phyloP scores from a whole-genome alignment of 1,140 invertebrate species.

The Drosophila sucinea region DNA sequence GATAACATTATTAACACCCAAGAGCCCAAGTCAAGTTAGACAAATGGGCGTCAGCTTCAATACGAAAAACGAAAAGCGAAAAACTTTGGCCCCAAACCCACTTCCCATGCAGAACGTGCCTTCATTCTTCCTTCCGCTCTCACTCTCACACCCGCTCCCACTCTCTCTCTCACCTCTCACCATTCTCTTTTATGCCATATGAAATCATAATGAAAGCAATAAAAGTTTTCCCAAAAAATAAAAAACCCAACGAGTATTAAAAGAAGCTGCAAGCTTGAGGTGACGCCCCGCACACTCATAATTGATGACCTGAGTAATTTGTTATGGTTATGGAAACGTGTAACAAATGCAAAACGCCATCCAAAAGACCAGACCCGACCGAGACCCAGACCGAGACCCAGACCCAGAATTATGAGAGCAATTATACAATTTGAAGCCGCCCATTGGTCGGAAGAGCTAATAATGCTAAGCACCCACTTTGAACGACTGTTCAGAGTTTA shows the following conservation, averaged over 20 bases:
- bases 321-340: slow-evolving; percentile 71
- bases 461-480: slow-evolving; percentile 55
- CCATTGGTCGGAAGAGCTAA: slow-evolving; percentile 19
- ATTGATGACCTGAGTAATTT: slow-evolving; percentile 81
- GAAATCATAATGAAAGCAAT: slow-evolving; percentile 80
- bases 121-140: slow-evolving; percentile 8
- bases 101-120: slow-evolving; percentile 51
- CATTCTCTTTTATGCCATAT: slow-evolving; percentile 42
- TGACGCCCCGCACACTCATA: slow-evolving; percentile 57
- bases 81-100: slow-evolving; percentile 15
- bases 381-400: background rate
- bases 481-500: slow-evolving; percentile 16
- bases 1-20: slow-evolving; percentile 78
- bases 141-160: background rate
- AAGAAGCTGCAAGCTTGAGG: slow-evolving; percentile 23
- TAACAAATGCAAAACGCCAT: slow-evolving; percentile 51
- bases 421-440: slow-evolving; percentile 7
- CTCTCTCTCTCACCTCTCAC: background rate
- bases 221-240: slow-evolving; percentile 66
- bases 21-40: slow-evolving; percentile 62
- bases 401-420: slow-evolving; percentile 6
- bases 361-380: slow-evolving; percentile 26
- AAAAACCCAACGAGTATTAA: slow-evolving; percentile 20
- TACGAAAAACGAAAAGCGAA: slow-evolving; percentile 42
- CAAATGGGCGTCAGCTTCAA: slow-evolving; percentile 73